Conservation (phyloP, 2,113 vertebrate genomes). For the Clarias batrachus region DNA sequence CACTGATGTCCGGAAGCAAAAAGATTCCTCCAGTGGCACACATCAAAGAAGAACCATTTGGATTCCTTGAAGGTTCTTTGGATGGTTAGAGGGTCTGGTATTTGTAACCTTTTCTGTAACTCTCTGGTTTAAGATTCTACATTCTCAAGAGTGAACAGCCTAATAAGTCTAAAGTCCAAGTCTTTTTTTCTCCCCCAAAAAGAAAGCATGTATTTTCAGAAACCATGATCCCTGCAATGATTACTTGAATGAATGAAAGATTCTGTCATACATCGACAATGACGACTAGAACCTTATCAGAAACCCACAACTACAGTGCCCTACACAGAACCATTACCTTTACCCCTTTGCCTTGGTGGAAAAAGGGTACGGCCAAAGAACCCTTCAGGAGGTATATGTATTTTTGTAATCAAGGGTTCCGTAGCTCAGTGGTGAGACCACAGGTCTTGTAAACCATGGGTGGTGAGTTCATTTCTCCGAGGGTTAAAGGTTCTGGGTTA, state of each 20-base stretch:
- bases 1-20: background rate
- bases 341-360: background rate
- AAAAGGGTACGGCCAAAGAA: background rate
- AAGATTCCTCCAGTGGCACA: background rate
- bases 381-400: background rate
- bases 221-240: no score
- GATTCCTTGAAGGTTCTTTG: background rate
- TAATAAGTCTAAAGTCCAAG: background rate
- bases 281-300: background rate
- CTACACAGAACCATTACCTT: background rate
- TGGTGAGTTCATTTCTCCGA: no score
- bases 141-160: background rate
- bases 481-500: no score
- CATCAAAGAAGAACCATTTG: background rate
- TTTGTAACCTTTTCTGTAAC: background rate
- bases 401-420: background rate
- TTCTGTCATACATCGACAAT: background rate
- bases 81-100: background rate
- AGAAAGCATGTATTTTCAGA: background rate
- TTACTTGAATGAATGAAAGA: background rate
- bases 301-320: background rate
- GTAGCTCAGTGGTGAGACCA: no score
- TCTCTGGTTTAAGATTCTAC: background rate
- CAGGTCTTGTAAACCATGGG: no score
- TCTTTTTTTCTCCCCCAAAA: background rate